Evolutionary conservation across 2,888 invertebrate species (phyloP), one percentile per base, ranked within the genome.

Genomic region (Thumatha senex): DNA sequence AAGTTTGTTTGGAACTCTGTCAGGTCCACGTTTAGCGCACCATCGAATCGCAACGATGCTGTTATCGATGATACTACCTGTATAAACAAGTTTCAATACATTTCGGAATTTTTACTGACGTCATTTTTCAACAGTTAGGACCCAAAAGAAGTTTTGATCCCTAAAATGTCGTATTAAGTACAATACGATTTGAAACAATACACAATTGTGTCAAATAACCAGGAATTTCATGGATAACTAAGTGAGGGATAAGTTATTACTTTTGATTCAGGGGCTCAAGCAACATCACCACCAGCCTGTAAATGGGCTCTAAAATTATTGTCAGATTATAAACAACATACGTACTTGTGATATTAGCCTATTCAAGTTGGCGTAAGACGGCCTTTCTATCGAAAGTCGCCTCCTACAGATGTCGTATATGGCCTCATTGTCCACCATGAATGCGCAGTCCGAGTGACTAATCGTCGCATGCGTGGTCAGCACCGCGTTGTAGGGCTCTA

Each of bases 401-500:
- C 96, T 93, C 51, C 96, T 93, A 85, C 98, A 98, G 70, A 98
- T 98, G 75, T 98, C 97, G 81, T 98, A 97, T 72, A 98, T 95
- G n/a, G 98, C 98, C 80, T 98, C 98, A 73, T 98, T 98, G 91
- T 98, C 98, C 14, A 97, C 96, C 96, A 98, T 96, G 80, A 98
- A 98, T 1, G 97, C 96, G 78, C 98, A 98, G 84, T 98, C 98
- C 0, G 96, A 96, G 78, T 96, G 96, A 59, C 93, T 82, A 86
- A 98, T 93, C 24, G 98, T 98, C 14, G 96, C 96, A 86, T 98
- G 98, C 0, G 98, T 98, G 40, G 98, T 97, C 53, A 98, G 83
- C 48, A 98, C 94, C 0, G 98, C 96, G 82, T 98, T 98, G 89
- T 98, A 98, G 0, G 98, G 98, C 80, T 98, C 98, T 38, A 98